Conservation (phyloP, 2,113 vertebrate genomes). For the Rhinopomastus cyanomelas region DNA sequence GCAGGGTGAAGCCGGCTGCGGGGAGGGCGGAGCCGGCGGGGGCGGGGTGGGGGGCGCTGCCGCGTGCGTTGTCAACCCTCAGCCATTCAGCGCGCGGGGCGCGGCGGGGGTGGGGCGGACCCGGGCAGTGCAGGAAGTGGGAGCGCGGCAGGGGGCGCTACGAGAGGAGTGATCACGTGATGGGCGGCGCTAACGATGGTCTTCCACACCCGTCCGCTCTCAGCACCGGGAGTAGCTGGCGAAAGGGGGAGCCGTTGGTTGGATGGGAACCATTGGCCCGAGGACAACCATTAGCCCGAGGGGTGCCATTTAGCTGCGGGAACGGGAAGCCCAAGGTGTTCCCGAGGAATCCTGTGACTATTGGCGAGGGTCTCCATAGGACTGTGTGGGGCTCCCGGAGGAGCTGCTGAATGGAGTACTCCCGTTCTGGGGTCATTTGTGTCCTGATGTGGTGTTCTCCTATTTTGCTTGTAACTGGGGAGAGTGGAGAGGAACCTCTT, state of each 20-base stretch:
- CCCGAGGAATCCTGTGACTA: rapidly evolving
- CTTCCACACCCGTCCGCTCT: too few relatives aligned
- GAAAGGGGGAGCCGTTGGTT: not conserved
- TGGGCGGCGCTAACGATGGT: too few relatives aligned
- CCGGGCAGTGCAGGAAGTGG: not conserved
- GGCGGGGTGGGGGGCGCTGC: not conserved
- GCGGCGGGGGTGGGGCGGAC: not conserved
- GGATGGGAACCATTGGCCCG: not conserved
- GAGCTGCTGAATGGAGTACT: not conserved
- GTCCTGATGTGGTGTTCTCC: not conserved
- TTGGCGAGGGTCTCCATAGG: not conserved
- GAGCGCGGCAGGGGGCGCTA: too few relatives aligned
- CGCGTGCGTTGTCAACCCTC: not conserved
- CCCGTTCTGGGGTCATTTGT: too few relatives aligned
- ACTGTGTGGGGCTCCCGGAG: not conserved
- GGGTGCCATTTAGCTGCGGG: not conserved
- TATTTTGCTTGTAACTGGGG: rapidly evolving
- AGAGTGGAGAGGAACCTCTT: not conserved
- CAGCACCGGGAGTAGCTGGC: too few relatives aligned
- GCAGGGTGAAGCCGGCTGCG: not conserved
- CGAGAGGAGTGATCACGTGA: not conserved
- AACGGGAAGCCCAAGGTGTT: rapidly evolving
- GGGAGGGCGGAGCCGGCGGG: not conserved
- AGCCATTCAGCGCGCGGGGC: conserved; percentile 15
- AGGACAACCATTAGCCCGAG: not conserved